These are phyloP conservation scores for Chionodraco myersi DNA, from an alignment of 2,113 vertebrate genomes.

Conservation along the genomic window DNA sequence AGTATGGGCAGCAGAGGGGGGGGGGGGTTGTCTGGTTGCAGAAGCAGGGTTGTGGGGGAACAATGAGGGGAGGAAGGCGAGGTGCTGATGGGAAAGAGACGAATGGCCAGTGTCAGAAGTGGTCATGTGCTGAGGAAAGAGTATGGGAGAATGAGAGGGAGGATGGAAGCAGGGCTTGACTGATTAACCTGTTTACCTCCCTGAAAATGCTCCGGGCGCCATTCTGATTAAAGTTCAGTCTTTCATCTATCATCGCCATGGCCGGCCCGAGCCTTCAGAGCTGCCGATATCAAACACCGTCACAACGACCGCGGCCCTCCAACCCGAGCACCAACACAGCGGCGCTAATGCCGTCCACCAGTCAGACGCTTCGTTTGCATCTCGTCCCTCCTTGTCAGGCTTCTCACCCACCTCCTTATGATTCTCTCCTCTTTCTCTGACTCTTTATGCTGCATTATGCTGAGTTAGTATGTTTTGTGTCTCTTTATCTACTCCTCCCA, in stretches of 20 bases:
- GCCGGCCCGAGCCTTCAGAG: slow-evolving; percentile 51
- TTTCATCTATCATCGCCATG: slow-evolving; percentile 83
- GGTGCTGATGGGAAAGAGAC: slow-evolving; percentile 84
- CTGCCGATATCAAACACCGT: slow-evolving; percentile 64
- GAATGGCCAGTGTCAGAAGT: slow-evolving; percentile 80
- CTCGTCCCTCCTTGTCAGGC: slow-evolving; percentile 49
- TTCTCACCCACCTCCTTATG: slow-evolving; percentile 25
- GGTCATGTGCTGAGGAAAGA: slow-evolving; percentile 79
- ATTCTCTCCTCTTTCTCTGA: slow-evolving; percentile 6
- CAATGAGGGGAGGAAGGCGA: slow-evolving; percentile 57
- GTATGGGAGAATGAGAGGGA: slow-evolving; percentile 61
- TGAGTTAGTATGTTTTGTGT: slow-evolving; percentile 33
- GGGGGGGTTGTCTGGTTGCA: slow-evolving; percentile 26
- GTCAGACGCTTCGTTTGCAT: slow-evolving; percentile 68
- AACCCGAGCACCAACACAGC: slow-evolving; percentile 18
- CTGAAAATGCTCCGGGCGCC: slow-evolving; percentile 81
- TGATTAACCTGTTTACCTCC: slow-evolving; percentile 87
- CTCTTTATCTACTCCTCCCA: slow-evolving; percentile 44
- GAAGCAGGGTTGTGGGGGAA: slow-evolving; percentile 35
- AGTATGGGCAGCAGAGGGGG: slow-evolving; percentile 40
- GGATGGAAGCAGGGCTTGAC: slow-evolving; percentile 79
- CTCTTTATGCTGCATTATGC: slow-evolving; percentile 21
- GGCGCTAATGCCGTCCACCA: slow-evolving; percentile 53
- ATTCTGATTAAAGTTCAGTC: slow-evolving; percentile 86
- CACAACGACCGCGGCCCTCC: slow-evolving; percentile 29